Percentiles rank a stretch among this genome's conserved stretches.
These are phyloP conservation scores for Tachuris rubrigastra DNA, from an alignment of 2,113 vertebrate genomes.

Conservation along the genomic window DNA sequence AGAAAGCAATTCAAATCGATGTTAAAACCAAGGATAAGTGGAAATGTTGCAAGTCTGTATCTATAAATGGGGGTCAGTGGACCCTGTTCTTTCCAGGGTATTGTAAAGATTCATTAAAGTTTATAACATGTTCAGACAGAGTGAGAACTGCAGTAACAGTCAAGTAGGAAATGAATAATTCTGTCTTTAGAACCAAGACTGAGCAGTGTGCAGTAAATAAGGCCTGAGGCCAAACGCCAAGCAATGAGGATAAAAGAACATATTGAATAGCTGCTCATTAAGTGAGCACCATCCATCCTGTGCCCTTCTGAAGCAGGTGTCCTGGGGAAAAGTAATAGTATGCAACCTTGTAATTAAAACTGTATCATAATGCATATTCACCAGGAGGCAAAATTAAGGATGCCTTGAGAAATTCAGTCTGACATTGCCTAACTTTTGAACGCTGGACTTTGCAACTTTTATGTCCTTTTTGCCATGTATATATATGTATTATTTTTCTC, in stretches of 20 bases:
- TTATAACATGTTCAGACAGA: background rate
- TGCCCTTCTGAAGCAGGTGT: slow-evolving; percentile 61
- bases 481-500: background rate
- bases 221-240: slow-evolving; percentile 58
- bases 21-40: background rate
- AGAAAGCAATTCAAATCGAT: background rate
- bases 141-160: slow-evolving; percentile 5
- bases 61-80: background rate
- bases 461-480: background rate
- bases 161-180: slow-evolving; percentile 57
- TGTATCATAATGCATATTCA: slow-evolving; percentile 60
- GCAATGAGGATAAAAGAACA: slow-evolving; percentile 65
- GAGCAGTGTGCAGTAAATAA: slow-evolving; percentile 59
- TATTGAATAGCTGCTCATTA: slow-evolving; percentile 67
- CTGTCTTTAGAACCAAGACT: slow-evolving; percentile 47
- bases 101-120: slow-evolving; percentile 35
- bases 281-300: slow-evolving; percentile 53
- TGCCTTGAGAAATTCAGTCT: slow-evolving; percentile 36
- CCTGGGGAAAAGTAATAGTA: slow-evolving; percentile 65
- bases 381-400: slow-evolving; percentile 53
- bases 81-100: background rate
- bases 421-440: slow-evolving; percentile 4
- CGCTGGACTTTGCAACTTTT: background rate
- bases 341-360: slow-evolving; percentile 66
- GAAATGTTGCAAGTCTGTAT: background rate